These are phyloP conservation scores for Hesperophylax magnus DNA, from an alignment of 1,140 invertebrate genomes.

Conservation along the genomic window DNA sequence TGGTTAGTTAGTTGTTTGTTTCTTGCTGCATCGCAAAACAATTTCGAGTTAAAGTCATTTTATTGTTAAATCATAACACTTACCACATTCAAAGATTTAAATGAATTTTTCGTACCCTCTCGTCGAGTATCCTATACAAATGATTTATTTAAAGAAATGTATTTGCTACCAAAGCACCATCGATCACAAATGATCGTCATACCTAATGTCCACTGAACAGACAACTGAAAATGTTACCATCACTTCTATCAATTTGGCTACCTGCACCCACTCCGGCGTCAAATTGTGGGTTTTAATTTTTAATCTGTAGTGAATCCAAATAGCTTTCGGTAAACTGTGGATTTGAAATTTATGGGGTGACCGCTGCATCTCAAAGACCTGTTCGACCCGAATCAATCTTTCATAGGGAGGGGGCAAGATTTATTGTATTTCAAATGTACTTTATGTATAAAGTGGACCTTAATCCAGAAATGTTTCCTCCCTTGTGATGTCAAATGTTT, in stretches of 20 bases:
- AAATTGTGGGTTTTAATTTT: too few species aligned
- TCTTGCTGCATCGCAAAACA: too few species aligned
- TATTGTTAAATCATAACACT: neutral
- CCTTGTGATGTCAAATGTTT: neutral
- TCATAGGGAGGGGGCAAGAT: neutral
- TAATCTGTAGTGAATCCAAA: too few species aligned
- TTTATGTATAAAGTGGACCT: neutral
- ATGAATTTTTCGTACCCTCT: neutral
- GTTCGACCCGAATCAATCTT: slow-evolving; percentile 6
- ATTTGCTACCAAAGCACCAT: neutral
- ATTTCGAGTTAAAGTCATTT: too few species aligned
- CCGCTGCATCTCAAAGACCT: neutral
- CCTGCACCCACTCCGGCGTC: too few species aligned
- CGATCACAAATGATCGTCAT: neutral
- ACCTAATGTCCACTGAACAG: neutral
- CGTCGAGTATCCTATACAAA: neutral
- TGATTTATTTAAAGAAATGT: neutral
- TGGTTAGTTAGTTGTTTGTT: too few species aligned
- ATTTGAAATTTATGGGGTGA: neutral
- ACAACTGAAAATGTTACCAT: neutral
- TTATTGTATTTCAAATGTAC: too few species aligned
- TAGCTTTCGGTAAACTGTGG: too few species aligned
- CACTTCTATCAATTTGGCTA: neutral
- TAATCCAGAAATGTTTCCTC: neutral
- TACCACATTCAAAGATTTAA: slow-evolving; percentile 13